phyloP scores from a whole-genome alignment of 2,888 invertebrate species.

The Apotomis capreana region DNA sequence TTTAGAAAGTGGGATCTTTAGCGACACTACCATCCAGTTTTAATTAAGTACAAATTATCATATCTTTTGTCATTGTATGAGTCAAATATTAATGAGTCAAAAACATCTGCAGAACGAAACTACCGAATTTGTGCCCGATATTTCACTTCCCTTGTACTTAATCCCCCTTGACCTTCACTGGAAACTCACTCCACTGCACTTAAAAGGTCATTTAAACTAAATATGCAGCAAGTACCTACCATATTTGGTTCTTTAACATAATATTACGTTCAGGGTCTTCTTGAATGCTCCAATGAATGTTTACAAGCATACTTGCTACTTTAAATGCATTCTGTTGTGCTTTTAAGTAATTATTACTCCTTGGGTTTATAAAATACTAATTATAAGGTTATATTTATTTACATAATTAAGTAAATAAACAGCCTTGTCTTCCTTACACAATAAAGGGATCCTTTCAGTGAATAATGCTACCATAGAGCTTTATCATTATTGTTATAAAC shows the following conservation, averaged over 20 bases:
- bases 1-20: constrained; percentile 37
- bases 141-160: not conserved
- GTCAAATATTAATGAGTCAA: constrained; percentile 35
- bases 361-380: not conserved
- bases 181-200: constrained; percentile 26
- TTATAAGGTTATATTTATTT: not conserved
- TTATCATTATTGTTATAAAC: no score
- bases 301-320: not conserved
- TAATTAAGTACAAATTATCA: constrained; percentile 24
- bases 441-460: no score
- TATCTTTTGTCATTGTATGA: constrained; percentile 33
- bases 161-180: constrained; percentile 22
- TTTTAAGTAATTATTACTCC: not conserved
- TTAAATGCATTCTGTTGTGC: not conserved
- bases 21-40: constrained; percentile 15
- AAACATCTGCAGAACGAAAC: constrained; percentile 23
- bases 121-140: not conserved
- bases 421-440: no score
- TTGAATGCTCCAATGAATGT: not conserved
- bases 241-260: constrained; percentile 30
- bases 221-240: constrained; percentile 27
- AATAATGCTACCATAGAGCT: no score
- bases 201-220: constrained; percentile 36
- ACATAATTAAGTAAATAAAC: not conserved
- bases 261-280: constrained; percentile 24